Conservation (phyloP, 2,797 vertebrate genomes). For the Halcyon leucocephala region DNA sequence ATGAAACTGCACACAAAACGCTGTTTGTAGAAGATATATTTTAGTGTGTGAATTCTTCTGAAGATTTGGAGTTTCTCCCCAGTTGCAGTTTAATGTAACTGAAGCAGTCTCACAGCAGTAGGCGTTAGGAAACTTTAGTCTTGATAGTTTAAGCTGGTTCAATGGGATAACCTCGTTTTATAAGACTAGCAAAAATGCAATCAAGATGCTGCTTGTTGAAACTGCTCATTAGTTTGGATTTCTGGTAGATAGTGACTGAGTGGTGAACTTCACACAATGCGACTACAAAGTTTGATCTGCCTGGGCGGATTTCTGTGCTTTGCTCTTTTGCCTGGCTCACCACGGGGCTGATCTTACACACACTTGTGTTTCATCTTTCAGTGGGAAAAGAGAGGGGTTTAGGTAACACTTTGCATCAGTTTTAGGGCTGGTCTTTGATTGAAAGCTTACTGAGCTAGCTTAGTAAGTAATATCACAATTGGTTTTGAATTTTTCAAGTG, state of each 20-base stretch:
- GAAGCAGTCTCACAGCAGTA: neutral
- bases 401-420: neutral
- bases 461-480: neutral
- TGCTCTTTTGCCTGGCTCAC: neutral
- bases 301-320: fast-evolving
- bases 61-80: neutral
- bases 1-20: neutral
- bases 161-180: neutral
- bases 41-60: neutral
- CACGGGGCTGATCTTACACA: neutral
- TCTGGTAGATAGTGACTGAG: neutral
- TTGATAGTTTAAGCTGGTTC: neutral
- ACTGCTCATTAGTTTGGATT: neutral
- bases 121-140: neutral
- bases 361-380: fast-evolving
- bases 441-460: neutral
- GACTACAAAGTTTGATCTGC: neutral
- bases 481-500: neutral
- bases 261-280: neutral
- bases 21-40: neutral
- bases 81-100: neutral
- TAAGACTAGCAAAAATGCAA: neutral
- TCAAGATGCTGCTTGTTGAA: neutral
- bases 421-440: neutral
- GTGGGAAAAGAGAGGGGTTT: neutral